Evolutionary conservation across 2,888 invertebrate species (phyloP), one percentile per base, ranked within the genome.

Genomic region (Rugalucina vietnamica): DNA sequence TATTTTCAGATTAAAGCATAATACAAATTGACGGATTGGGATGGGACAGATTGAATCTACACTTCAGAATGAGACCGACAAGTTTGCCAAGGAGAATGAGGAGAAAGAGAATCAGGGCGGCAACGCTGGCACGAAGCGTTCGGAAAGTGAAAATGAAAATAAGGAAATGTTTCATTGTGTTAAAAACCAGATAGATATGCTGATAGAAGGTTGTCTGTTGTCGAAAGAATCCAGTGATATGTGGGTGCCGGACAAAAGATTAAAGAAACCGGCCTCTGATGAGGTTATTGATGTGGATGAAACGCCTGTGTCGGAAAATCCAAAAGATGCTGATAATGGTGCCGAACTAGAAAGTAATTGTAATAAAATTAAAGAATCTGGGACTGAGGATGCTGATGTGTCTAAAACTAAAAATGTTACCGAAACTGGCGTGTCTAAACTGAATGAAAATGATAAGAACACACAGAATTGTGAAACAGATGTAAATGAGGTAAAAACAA

Each of bases 111-210:
- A 5, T 18, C 32, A 65, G 32, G 65, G 65, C 1, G 65, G 10
- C 14, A 65, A 18, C 21, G 4, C 65, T 5, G 21, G 4, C 34
- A 37, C 8, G 8, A n/a, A 24, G 37, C 18, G 14, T 24, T 70
- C n/a, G 8, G 37, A n/a, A 4, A 21, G 49, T 36, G 39, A 54
- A 12, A 36, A 24, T 32, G 71, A 69, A 24, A 75, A 70, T 34
- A 82, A 77, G 50, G 49, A 65, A 27, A 65, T 54, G 32, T 21
- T 85, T 21, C 49, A 82, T 32, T 90, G 88, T 79, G 88, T 90
- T n/a, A 90, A 88, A 73, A 87, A 86, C 10, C 82, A 87, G 27
- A 88, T 90, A 76, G 90, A 90, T 81, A 88, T 86, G 77, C 82
- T 90, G 32, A 90, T 90, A 27, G 90, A 90, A 76, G 88, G 87